phyloP scores from a whole-genome alignment of 2,797 vertebrate species.

The Chelon auratus region DNA sequence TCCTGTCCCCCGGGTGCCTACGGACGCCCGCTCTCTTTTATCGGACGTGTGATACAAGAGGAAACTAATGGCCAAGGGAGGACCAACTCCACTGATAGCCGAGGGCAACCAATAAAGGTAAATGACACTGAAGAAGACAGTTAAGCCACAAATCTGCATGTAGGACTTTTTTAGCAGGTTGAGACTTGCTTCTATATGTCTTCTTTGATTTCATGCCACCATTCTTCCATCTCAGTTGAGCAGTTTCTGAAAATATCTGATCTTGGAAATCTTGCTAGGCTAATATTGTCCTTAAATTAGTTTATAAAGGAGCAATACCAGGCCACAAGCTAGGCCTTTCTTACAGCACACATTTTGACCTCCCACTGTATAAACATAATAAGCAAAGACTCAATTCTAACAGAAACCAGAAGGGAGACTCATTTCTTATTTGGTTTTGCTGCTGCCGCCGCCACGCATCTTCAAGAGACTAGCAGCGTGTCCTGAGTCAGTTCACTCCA shows the following conservation, averaged over 20 bases:
- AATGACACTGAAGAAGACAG: not conserved
- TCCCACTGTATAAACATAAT: too few relatives aligned
- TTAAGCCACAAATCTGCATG: not conserved
- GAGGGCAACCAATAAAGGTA: not conserved
- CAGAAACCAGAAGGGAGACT: too few relatives aligned
- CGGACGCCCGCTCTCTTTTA: not conserved
- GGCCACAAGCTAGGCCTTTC: not conserved
- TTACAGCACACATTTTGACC: constrained; percentile 8
- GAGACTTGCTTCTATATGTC: not conserved
- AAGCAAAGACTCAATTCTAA: too few relatives aligned
- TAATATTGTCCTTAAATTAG: not conserved
- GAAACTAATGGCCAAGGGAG: not conserved
- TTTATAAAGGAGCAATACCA: not conserved
- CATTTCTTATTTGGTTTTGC: too few relatives aligned
- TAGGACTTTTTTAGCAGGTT: too few relatives aligned
- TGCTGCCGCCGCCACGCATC: too few relatives aligned
- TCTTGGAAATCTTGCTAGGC: not conserved
- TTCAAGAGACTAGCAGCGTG: too few relatives aligned
- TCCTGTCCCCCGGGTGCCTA: not conserved
- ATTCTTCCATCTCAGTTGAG: not conserved
- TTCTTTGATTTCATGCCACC: not conserved
- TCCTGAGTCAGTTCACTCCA: too few relatives aligned
- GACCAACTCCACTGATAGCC: constrained; percentile 5
- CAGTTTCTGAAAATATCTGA: not conserved
- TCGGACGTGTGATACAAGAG: not conserved